Percentiles rank a stretch among this genome's conserved stretches.
Conservation (phyloP, 2,797 vertebrate species). For the Allenopithecus nigroviridis region DNA sequence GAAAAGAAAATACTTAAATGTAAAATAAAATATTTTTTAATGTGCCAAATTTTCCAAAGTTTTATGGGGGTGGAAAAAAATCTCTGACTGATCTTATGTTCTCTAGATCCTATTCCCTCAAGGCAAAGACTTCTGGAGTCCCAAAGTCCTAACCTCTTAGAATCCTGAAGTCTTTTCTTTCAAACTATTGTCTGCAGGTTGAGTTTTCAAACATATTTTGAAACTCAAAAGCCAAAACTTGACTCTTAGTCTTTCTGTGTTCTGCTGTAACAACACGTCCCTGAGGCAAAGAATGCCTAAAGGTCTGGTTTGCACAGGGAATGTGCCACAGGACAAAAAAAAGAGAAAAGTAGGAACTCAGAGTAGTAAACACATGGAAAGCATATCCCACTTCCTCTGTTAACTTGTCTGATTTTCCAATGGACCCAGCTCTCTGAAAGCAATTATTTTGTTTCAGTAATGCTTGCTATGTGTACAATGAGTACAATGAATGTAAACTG, state of each 20-base stretch:
- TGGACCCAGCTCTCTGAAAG: not conserved
- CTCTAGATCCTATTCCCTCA: not conserved
- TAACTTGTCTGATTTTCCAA: not conserved
- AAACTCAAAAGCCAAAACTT: constrained; percentile 20
- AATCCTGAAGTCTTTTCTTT: constrained; percentile 10
- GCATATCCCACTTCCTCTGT: not conserved
- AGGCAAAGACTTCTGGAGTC: not conserved
- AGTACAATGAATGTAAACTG: not conserved
- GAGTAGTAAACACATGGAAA: not conserved
- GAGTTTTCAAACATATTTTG: constrained; percentile 50
- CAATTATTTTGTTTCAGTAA: constrained; percentile 20
- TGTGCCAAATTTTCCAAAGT: not conserved
- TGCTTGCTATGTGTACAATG: not conserved
- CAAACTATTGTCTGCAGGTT: not conserved
- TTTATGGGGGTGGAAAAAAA: not conserved
- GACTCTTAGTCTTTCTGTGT: not conserved
- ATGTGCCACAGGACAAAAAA: not conserved
- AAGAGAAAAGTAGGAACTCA: not conserved
- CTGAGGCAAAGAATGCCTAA: not conserved
- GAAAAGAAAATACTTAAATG: not conserved
- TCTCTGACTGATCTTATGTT: not conserved
- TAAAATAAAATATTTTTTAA: not conserved
- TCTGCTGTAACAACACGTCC: not conserved
- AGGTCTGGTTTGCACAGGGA: not conserved
- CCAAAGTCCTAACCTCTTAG: constrained; percentile 16